A percentile compares a stretch with the other conserved stretches of the same genome.
These are phyloP conservation scores for Columbina picui DNA, from an alignment of 2,113 vertebrate species.

Conservation along the genomic window DNA sequence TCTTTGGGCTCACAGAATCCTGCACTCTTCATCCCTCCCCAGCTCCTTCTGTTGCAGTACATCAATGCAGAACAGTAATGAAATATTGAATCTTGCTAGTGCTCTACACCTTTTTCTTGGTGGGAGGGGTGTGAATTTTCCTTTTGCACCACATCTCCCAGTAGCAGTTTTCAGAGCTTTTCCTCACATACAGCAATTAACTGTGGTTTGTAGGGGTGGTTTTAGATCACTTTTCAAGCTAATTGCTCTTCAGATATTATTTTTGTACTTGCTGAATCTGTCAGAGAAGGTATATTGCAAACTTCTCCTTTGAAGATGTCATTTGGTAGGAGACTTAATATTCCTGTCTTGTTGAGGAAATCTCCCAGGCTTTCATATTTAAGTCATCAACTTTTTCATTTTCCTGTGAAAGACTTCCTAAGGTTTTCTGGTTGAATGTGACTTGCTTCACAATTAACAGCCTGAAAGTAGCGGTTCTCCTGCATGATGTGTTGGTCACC, in stretches of 20 bases:
- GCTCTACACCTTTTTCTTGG: background rate
- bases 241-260: background rate
- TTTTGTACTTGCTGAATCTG: background rate
- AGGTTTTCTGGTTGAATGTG: background rate
- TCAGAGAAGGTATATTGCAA: background rate
- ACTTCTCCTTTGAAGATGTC: background rate
- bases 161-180: background rate
- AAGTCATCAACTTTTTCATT: background rate
- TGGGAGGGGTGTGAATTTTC: background rate
- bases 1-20: background rate
- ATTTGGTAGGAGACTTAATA: background rate
- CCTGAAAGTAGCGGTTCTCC: background rate
- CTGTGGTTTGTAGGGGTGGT: background rate
- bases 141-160: background rate
- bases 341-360: background rate
- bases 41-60: background rate
- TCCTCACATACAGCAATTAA: fast-evolving
- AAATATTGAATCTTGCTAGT: background rate
- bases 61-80: background rate
- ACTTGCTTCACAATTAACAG: background rate
- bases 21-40: background rate
- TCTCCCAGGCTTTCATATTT: background rate
- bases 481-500: background rate
- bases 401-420: background rate
- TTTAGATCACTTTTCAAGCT: background rate